Evolutionary conservation across 2,797 vertebrate species (phyloP).

Genomic region (Jordanella pulchra): DNA sequence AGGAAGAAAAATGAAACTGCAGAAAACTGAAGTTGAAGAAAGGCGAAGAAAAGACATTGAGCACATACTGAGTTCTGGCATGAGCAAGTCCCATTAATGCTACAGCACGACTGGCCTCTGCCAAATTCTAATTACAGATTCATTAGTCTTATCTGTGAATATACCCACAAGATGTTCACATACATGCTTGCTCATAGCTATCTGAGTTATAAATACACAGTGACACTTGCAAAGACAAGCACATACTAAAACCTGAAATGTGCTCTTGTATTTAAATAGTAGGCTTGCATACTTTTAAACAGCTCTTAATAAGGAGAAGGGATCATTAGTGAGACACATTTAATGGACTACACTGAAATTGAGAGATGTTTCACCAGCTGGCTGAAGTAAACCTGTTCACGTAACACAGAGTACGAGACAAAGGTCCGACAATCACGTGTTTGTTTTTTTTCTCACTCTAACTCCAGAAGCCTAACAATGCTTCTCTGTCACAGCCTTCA

Average conservation of each 20-base stretch:
- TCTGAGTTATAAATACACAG: slow-evolving; percentile 23
- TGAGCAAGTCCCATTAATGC: slow-evolving; percentile 22
- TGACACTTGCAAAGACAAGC: slow-evolving; percentile 7
- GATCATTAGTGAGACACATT: slow-evolving; percentile 48
- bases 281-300: slow-evolving; percentile 33
- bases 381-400: slow-evolving; percentile 58
- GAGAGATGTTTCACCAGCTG: slow-evolving; percentile 41
- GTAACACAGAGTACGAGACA: slow-evolving; percentile 48
- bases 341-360: slow-evolving; percentile 45
- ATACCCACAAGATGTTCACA: slow-evolving; percentile 29
- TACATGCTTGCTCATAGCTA: slow-evolving; percentile 19
- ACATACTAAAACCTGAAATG: slow-evolving; percentile 8
- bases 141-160: slow-evolving; percentile 31
- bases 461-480: slow-evolving; percentile 64
- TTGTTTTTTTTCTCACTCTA: slow-evolving; percentile 58
- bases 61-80: slow-evolving; percentile 18
- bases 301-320: slow-evolving; percentile 38
- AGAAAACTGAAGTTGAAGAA: slow-evolving; percentile 1
- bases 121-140: slow-evolving; percentile 53
- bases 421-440: slow-evolving; percentile 61
- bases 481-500: slow-evolving; percentile 55
- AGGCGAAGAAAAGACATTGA: slow-evolving; percentile 18
- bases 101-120: slow-evolving; percentile 27
- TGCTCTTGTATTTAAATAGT: slow-evolving; percentile 34
- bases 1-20: neutral